Evolutionary conservation across 2,797 vertebrate species (phyloP).

Genomic region (Vipera latastei): DNA sequence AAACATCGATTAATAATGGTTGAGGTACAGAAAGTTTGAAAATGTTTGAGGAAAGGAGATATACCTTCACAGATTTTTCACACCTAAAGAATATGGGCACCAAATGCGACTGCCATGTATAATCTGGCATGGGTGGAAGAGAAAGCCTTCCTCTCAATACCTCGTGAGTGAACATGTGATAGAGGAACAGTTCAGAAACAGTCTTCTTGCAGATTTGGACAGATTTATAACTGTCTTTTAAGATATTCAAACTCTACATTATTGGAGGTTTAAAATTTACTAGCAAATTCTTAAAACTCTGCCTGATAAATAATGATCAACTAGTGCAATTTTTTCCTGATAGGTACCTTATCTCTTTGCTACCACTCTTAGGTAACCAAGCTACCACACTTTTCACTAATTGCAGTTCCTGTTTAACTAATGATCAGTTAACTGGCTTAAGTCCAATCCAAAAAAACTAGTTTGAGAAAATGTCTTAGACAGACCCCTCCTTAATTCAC

Average conservation of each 20-base stretch:
- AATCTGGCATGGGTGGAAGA: not conserved
- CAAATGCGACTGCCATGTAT: not conserved
- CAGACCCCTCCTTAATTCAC: not conserved
- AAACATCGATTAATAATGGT: not conserved
- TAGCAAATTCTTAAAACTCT: not conserved
- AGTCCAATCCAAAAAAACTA: not conserved
- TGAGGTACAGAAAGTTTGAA: not conserved
- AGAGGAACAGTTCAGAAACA: not conserved
- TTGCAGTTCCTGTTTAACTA: not conserved
- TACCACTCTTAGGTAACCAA: too few relatives aligned
- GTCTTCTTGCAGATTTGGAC: not conserved
- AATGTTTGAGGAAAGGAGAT: not conserved
- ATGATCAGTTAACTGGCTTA: not conserved
- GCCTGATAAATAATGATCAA: not conserved
- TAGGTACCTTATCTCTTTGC: too few relatives aligned
- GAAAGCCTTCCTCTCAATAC: not conserved
- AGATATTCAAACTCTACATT: not conserved
- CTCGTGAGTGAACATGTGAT: not conserved
- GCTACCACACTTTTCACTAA: not conserved
- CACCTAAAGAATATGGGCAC: not conserved
- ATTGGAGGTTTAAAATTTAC: too few relatives aligned
- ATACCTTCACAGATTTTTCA: not conserved
- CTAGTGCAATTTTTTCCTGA: not conserved
- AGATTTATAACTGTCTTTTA: not conserved
- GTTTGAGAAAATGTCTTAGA: not conserved